A percentile compares a stretch with the other conserved stretches of the same genome.
phyloP scores from a whole-genome alignment of 1,140 invertebrate species.

The Lepidotrigona ventralis region DNA sequence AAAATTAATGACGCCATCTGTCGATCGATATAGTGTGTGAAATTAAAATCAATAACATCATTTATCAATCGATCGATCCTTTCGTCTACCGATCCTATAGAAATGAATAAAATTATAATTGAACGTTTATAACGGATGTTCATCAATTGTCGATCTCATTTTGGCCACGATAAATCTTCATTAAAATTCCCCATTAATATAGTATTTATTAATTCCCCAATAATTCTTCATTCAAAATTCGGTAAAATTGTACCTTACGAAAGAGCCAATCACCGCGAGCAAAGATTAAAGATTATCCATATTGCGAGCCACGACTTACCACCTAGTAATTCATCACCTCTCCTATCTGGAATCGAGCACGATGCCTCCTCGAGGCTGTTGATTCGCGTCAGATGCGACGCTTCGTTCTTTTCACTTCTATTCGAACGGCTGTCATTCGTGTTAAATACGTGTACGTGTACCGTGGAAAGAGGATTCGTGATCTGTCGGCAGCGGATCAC shows the following conservation, averaged over 20 bases:
- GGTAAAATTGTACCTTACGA: too few relatives aligned
- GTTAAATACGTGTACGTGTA: neutral
- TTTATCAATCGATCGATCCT: too few relatives aligned
- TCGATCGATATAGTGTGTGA: too few relatives aligned
- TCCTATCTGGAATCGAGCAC: slow-evolving; percentile 19
- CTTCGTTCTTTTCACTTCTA: neutral
- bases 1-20: too few relatives aligned
- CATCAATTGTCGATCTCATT: neutral
- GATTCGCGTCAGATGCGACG: neutral
- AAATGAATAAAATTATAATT: too few relatives aligned
- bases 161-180: neutral
- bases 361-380: neutral
- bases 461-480: neutral
- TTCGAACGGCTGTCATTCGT: neutral
- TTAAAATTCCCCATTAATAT: neutral
- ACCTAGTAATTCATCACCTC: neutral
- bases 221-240: too few relatives aligned
- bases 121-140: too few relatives aligned
- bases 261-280: neutral
- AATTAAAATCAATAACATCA: too few relatives aligned
- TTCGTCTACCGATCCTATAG: too few relatives aligned
- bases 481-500: neutral
- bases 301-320: slow-evolving; percentile 26
- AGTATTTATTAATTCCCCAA: too few relatives aligned
- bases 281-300: slow-evolving; percentile 11